These are phyloP conservation scores for Catostomus latipinnis DNA, from an alignment of 2,797 vertebrate species.

Conservation along the genomic window DNA sequence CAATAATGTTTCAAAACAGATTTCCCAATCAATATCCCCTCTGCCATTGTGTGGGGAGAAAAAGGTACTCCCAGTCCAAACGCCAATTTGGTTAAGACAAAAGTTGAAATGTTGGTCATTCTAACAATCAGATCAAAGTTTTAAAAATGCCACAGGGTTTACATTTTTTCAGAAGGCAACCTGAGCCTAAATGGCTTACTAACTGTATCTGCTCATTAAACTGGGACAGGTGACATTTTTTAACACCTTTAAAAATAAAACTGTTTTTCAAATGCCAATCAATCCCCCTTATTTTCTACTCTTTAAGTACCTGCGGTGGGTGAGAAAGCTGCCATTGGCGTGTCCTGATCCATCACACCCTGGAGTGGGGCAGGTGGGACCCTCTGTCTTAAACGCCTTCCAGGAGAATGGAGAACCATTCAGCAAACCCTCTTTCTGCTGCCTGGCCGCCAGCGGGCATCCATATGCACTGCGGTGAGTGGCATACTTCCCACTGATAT, in stretches of 20 bases:
- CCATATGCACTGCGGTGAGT: slow-evolving; percentile 96
- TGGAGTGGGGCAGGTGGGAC: slow-evolving; percentile 91
- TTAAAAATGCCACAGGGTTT: too few relatives aligned
- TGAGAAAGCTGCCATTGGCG: slow-evolving; percentile 97
- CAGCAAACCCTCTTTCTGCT: slow-evolving; percentile 94
- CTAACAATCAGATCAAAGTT: too few relatives aligned
- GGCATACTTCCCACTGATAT: slow-evolving; percentile 97
- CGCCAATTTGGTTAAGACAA: too few relatives aligned
- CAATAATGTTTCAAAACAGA: too few relatives aligned
- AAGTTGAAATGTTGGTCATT: too few relatives aligned
- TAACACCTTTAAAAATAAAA: neutral
- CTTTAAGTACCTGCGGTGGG: slow-evolving; percentile 89
- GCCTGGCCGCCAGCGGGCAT: slow-evolving; percentile 91
- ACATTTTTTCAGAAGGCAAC: too few relatives aligned
- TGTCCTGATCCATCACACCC: slow-evolving; percentile 96
- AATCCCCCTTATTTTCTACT: neutral
- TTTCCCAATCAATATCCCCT: too few relatives aligned
- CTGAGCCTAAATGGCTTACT: too few relatives aligned
- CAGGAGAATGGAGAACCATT: slow-evolving; percentile 93
- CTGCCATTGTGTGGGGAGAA: too few relatives aligned
- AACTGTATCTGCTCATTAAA: too few relatives aligned
- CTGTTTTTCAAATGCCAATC: neutral
- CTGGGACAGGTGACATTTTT: too few relatives aligned
- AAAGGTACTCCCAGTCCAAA: too few relatives aligned
- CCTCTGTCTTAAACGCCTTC: slow-evolving; percentile 96